A percentile compares a stretch with the other conserved stretches of the same genome.
Conservation (phyloP, 2,888 invertebrate species). For the Drosophila barbarae region DNA sequence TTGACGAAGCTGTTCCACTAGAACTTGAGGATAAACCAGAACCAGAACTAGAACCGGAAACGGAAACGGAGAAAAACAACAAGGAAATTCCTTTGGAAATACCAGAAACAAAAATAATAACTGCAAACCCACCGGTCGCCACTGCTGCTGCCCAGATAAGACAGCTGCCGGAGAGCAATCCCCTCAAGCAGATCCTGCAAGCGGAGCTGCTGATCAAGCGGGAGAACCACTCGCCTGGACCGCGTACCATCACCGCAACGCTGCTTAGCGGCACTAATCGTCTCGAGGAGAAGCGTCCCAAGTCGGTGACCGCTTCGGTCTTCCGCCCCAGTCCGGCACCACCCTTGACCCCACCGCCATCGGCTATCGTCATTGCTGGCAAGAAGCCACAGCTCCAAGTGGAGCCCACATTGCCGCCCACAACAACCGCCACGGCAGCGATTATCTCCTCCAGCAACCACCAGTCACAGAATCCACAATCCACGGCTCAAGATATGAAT, state of each 20-base stretch:
- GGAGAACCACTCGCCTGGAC: constrained; percentile 62
- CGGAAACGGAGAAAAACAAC: constrained; percentile 14
- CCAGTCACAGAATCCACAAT: constrained; percentile 40
- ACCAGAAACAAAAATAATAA: constrained; percentile 5
- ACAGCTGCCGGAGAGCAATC: constrained; percentile 12
- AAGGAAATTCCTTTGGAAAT: constrained; percentile 9
- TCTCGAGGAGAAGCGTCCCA: constrained; percentile 72
- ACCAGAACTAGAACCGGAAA: constrained; percentile 35
- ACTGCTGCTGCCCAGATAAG: constrained; percentile 19
- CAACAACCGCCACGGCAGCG: constrained; percentile 56
- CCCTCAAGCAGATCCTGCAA: constrained; percentile 34
- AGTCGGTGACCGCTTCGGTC: constrained; percentile 79
- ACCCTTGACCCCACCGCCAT: constrained; percentile 26
- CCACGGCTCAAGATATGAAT: constrained; percentile 92
- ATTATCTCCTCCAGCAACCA: constrained; percentile 58
- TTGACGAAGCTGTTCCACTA: constrained; percentile 27
- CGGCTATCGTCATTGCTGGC: constrained; percentile 11
- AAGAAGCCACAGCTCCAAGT: constrained; percentile 44
- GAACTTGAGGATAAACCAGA: constrained; percentile 46
- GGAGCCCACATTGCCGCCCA: constrained; percentile 51
- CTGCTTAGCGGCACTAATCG: constrained; percentile 52
- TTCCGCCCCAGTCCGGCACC: constrained; percentile 66
- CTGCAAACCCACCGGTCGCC: constrained; percentile 38
- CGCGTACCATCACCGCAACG: constrained; percentile 65
- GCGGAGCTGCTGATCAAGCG: constrained; percentile 59